phyloP scores from a whole-genome alignment of 37 sponge, comb jelly and placozoan genomes.

The Agelas oroides region DNA sequence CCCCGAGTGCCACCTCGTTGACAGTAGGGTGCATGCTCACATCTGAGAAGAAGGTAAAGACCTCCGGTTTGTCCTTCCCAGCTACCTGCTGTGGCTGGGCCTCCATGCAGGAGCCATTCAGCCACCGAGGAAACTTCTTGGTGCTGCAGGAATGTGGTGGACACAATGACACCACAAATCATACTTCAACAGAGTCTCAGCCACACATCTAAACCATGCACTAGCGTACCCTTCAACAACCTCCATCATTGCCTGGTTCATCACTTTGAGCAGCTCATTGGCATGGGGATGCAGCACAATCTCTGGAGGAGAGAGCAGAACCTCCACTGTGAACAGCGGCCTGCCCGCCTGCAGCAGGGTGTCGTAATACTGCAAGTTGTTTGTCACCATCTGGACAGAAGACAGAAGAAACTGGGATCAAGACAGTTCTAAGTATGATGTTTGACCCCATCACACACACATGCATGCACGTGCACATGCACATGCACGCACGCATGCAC shows the following conservation, averaged over 20 bases:
- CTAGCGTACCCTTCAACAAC: slow-evolving; percentile 82
- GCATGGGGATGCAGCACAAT: slow-evolving; percentile 91
- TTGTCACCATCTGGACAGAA: slow-evolving; percentile 79
- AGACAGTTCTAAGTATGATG: too few species aligned
- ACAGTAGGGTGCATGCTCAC: slow-evolving; percentile 79
- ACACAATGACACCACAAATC: too few species aligned
- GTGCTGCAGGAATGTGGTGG: slow-evolving; percentile 53
- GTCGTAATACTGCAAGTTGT: slow-evolving; percentile 75
- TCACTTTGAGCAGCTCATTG: slow-evolving; percentile 89
- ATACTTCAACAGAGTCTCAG: too few species aligned
- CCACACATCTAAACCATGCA: too few species aligned
- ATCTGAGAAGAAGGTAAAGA: slow-evolving; percentile 93
- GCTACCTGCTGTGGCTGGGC: slow-evolving; percentile 83
- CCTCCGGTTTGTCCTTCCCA: slow-evolving; percentile 88
- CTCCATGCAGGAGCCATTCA: slow-evolving; percentile 93
- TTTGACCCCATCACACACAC: too few species aligned
- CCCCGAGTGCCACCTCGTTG: slow-evolving; percentile 53
- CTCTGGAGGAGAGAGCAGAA: slow-evolving; percentile 94
- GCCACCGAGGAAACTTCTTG: slow-evolving; percentile 92
- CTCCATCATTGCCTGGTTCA: slow-evolving; percentile 60
- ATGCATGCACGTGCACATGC: too few species aligned
- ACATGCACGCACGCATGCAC: too few species aligned
- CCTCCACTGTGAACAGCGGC: slow-evolving; percentile 90
- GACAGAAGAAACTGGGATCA: too few species aligned
- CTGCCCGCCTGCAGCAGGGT: slow-evolving; percentile 61